Evolutionary conservation across 2,888 invertebrate species (phyloP).

Genomic region (Norana najaformis): DNA sequence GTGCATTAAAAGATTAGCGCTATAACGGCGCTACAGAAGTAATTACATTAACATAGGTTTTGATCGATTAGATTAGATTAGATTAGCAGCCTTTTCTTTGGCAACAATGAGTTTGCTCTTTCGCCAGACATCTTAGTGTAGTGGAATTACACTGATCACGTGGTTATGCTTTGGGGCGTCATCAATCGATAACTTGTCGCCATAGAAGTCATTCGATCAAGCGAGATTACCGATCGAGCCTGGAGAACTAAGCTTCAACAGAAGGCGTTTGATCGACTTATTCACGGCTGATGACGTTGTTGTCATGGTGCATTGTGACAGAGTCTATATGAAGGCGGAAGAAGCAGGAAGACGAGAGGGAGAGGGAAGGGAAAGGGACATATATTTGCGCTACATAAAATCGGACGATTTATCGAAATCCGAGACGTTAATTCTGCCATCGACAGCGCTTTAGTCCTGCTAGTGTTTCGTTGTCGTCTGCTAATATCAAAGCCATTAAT

Average conservation of each 20-base stretch:
- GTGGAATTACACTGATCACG: too few species aligned
- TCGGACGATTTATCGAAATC: neutral
- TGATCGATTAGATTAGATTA: too few species aligned
- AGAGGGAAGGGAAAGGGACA: neutral
- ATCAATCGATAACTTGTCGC: too few species aligned
- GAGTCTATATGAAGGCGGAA: neutral
- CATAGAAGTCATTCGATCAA: too few species aligned
- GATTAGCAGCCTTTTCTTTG: too few species aligned
- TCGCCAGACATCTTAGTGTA: too few species aligned
- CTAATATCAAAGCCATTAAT: neutral
- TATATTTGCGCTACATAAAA: neutral
- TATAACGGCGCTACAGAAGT: too few species aligned
- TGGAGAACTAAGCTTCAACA: neutral
- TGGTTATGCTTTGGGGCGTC: too few species aligned
- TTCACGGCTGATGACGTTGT: neutral
- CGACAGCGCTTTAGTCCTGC: neutral
- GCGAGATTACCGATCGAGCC: neutral
- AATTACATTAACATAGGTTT: too few species aligned
- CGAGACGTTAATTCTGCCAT: neutral
- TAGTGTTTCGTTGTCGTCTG: neutral
- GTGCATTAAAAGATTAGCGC: too few species aligned
- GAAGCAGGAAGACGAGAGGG: neutral
- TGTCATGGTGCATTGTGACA: neutral
- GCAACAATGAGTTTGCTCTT: too few species aligned
- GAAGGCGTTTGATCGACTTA: neutral